Evolutionary conservation across 1,140 invertebrate species (phyloP).

Genomic region (Pachypeltis micranthus): DNA sequence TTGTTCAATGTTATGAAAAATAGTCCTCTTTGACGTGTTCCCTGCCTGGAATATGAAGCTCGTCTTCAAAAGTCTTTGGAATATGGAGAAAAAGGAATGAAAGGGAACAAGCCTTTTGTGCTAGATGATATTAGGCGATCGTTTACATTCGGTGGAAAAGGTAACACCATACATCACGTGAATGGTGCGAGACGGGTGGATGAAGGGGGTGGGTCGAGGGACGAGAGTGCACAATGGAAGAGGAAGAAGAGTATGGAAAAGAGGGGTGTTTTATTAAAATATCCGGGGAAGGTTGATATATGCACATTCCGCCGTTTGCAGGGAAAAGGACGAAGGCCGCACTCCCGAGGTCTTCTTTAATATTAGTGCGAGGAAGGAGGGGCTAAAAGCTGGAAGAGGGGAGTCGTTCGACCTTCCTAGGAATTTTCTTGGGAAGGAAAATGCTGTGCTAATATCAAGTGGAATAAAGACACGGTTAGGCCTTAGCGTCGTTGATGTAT

Average conservation of each 20-base stretch:
- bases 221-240: too few species aligned
- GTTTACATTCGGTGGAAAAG: conserved; percentile 6
- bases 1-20: conserved; percentile 3
- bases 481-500: too few species aligned
- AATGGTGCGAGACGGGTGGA: too few species aligned
- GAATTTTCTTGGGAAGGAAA: too few species aligned
- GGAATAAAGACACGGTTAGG: too few species aligned
- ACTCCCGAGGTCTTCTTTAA: conserved; percentile 1
- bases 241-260: too few species aligned
- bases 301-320: conserved; percentile 11
- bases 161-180: conserved; percentile 8
- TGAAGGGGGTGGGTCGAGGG: too few species aligned
- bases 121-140: conserved; percentile 9
- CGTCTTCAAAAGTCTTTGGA: neutral
- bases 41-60: neutral
- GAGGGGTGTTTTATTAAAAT: conserved; percentile 14
- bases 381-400: too few species aligned
- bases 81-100: too few species aligned
- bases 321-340: neutral
- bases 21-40: conserved; percentile 2
- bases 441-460: too few species aligned
- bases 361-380: too few species aligned
- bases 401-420: too few species aligned
- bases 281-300: conserved; percentile 15
- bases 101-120: neutral